A percentile compares a stretch with the other conserved stretches of the same genome.
Conservation (phyloP, 2,113 vertebrate genomes). For the Lasiurus cinereus region DNA sequence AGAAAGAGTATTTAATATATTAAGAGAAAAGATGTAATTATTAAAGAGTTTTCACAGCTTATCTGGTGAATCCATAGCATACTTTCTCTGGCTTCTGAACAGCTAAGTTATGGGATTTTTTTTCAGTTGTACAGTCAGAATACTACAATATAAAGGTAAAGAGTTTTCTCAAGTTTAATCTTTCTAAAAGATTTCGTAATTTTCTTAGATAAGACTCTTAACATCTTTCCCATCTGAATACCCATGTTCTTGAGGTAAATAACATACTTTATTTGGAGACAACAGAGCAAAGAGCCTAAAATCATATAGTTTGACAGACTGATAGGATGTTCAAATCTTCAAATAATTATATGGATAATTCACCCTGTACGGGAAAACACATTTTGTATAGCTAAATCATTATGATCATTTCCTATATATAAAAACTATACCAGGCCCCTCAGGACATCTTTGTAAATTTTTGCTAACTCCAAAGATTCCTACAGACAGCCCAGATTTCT, state of each 20-base stretch:
- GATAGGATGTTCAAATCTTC: not conserved
- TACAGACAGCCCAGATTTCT: not conserved
- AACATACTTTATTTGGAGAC: not conserved
- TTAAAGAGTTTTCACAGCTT: not conserved
- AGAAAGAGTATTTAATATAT: constrained; percentile 2
- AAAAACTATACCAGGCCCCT: constrained; percentile 26
- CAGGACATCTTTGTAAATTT: not conserved
- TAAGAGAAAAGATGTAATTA: constrained; percentile 2
- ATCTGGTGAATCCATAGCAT: not conserved
- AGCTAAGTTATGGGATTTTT: constrained; percentile 33
- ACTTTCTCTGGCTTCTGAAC: not conserved
- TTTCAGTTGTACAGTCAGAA: constrained; percentile 5
- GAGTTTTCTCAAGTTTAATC: constrained; percentile 3
- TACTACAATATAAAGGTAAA: constrained; percentile 28
- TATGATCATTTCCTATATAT: not conserved
- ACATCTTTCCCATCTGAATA: not conserved
- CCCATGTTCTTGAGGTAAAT: not conserved
- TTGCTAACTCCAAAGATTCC: constrained; percentile 20
- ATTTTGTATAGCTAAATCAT: not conserved
- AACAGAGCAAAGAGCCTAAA: constrained; percentile 29
- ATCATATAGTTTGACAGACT: not conserved
- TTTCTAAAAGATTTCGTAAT: constrained; percentile 34
- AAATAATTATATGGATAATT: constrained; percentile 33
- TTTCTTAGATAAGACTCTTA: not conserved
- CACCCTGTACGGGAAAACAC: not conserved